Evolutionary conservation across 2,888 invertebrate species (phyloP).

Genomic region (Glyphotaelius pellucidus): DNA sequence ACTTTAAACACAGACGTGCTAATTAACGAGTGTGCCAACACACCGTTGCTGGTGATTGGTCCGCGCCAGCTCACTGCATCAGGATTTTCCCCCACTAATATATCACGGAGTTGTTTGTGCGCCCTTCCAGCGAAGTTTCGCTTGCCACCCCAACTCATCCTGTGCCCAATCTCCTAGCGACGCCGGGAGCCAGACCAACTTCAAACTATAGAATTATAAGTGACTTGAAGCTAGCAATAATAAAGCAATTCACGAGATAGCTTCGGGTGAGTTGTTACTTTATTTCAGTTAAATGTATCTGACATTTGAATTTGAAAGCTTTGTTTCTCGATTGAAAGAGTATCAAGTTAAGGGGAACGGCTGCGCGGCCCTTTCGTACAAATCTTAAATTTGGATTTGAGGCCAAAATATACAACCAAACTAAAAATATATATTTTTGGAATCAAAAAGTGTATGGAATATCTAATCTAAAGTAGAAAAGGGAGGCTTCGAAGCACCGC

Average conservation of each 20-base stretch:
- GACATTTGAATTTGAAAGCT: background rate
- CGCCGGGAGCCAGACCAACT: background rate
- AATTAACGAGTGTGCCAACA: background rate
- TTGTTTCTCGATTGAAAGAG: background rate
- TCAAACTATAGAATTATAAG: background rate
- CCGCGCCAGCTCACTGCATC: background rate
- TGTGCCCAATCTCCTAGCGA: background rate
- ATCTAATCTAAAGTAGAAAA: no score
- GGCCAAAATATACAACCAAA: no score
- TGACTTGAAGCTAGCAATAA: background rate
- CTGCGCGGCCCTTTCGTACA: no score
- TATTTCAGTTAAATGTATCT: background rate
- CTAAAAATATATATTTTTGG: no score
- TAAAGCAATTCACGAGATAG: background rate
- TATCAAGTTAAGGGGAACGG: no score
- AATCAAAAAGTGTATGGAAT: no score
- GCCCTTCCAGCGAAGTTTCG: background rate
- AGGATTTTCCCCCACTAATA: background rate
- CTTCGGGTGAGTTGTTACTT: background rate
- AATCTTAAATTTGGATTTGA: no score
- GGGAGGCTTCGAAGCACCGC: no score
- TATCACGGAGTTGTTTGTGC: background rate
- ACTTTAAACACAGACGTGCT: background rate
- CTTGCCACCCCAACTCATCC: background rate
- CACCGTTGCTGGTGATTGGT: background rate